phyloP scores from a whole-genome alignment of 2,797 vertebrate genomes.

The Pangasius krempfi region DNA sequence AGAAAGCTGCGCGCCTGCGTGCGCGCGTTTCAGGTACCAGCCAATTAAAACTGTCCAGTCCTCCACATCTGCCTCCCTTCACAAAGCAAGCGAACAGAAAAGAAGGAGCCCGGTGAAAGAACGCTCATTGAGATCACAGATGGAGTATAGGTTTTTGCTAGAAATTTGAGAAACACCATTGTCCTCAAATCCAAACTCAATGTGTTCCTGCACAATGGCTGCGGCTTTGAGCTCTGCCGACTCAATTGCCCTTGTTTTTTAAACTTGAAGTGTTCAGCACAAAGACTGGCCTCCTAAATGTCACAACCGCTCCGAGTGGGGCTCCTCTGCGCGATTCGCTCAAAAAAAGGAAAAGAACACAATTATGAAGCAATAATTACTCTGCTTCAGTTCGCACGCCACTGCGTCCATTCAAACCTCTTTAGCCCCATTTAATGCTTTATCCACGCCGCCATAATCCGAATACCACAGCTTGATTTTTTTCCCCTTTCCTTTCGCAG shows the following conservation, averaged over 20 bases:
- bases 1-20: constrained; percentile 40
- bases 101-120: constrained; percentile 82
- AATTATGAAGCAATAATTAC: constrained; percentile 87
- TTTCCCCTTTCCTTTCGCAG: constrained; percentile 37
- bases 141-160: constrained; percentile 93
- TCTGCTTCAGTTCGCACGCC: constrained; percentile 76
- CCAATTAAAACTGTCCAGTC: constrained; percentile 91
- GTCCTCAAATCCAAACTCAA: constrained; percentile 97
- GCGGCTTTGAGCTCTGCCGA: constrained; percentile 88
- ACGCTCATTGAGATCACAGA: constrained; percentile 96
- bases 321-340: constrained; percentile 67
- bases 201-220: constrained; percentile 88
- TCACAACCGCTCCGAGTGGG: constrained; percentile 83
- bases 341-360: constrained; percentile 73
- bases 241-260: constrained; percentile 96
- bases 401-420: constrained; percentile 78
- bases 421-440: constrained; percentile 79
- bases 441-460: constrained; percentile 76
- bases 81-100: constrained; percentile 78
- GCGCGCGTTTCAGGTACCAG: constrained; percentile 73
- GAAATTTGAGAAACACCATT: constrained; percentile 99
- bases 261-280: constrained; percentile 93
- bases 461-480: constrained; percentile 71
- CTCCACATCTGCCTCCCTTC: constrained; percentile 93
- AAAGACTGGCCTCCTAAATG: constrained; percentile 90